Conservation (phyloP, 2,888 invertebrate genomes). For the Cerastis leucographa region DNA sequence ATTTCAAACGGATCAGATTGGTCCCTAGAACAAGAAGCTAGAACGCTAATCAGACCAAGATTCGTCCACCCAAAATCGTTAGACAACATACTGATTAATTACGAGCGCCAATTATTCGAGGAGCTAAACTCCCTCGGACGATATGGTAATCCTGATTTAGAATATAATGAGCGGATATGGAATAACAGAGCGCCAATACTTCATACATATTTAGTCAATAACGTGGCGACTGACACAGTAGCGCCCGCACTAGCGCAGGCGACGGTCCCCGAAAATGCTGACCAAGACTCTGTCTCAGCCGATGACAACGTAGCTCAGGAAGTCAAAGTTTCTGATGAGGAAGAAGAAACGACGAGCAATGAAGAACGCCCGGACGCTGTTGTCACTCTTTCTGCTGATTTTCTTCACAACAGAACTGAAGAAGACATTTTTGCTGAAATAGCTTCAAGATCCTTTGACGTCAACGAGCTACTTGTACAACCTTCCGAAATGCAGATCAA, state of each 20-base stretch:
- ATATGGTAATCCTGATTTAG: slow-evolving; percentile 76
- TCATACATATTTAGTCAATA: slow-evolving; percentile 89
- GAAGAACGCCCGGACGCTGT: slow-evolving; percentile 78
- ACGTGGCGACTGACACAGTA: slow-evolving; percentile 87
- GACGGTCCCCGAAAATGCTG: slow-evolving; percentile 75
- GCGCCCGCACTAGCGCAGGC: slow-evolving; percentile 80
- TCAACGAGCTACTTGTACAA: slow-evolving; percentile 84
- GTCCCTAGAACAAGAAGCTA: slow-evolving; percentile 91
- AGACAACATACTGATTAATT: slow-evolving; percentile 93
- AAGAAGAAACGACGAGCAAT: slow-evolving; percentile 52
- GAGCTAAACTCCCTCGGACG: slow-evolving; percentile 93
- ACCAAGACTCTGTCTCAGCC: slow-evolving; percentile 83
- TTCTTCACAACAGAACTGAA: slow-evolving; percentile 81
- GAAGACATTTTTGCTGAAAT: slow-evolving; percentile 85
- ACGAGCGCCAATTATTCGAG: slow-evolving; percentile 93
- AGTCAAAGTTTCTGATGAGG: slow-evolving; percentile 86
- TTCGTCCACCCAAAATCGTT: slow-evolving; percentile 93
- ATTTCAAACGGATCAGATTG: slow-evolving; percentile 93
- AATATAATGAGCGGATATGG: slow-evolving; percentile 87
- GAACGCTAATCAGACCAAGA: slow-evolving; percentile 91
- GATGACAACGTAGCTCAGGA: slow-evolving; percentile 88
- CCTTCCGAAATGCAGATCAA: slow-evolving; percentile 86
- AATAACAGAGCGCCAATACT: slow-evolving; percentile 81
- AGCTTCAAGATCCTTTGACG: slow-evolving; percentile 85
- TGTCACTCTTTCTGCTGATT: slow-evolving; percentile 84